These are phyloP conservation scores for Chelon labrosus DNA, from an alignment of 2,797 vertebrate genomes.

Conservation along the genomic window DNA sequence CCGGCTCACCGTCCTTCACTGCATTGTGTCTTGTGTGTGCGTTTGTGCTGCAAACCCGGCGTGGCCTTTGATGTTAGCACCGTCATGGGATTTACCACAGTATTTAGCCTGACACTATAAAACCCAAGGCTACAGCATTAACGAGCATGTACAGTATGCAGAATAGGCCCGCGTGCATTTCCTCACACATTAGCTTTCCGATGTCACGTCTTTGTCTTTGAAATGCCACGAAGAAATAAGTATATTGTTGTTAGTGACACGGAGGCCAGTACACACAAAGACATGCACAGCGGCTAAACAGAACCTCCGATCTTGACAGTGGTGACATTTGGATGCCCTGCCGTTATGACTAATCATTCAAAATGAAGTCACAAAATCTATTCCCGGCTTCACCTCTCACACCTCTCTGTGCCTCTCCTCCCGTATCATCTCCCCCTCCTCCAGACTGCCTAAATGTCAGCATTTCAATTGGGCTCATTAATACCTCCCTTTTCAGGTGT, in stretches of 20 bases:
- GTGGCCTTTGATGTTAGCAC: conserved; percentile 9
- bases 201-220: conserved; percentile 34
- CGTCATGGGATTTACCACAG: conserved; percentile 7
- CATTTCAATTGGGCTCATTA: conserved; percentile 80
- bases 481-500: conserved; percentile 60
- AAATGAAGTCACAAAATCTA: conserved; percentile 82
- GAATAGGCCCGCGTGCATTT: background rate
- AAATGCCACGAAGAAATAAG: conserved; percentile 49
- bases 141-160: conserved; percentile 1
- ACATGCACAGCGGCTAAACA: conserved; percentile 48
- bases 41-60: conserved; percentile 4
- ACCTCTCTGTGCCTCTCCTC: conserved; percentile 22
- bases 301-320: conserved; percentile 55
- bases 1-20: conserved; percentile 10
- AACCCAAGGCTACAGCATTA: conserved; percentile 11
- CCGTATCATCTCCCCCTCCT: conserved; percentile 10
- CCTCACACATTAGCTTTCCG: conserved; percentile 22
- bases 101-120: conserved; percentile 9
- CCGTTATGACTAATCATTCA: conserved; percentile 80
- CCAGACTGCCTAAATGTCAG: conserved; percentile 75
- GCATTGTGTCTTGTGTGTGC: conserved; percentile 8
- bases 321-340: conserved; percentile 76
- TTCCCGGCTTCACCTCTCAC: conserved; percentile 61
- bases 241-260: conserved; percentile 50
- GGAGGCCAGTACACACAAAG: conserved; percentile 56